Evolutionary conservation across 2,888 invertebrate genomes (phyloP).

Genomic region (Frankliniella fusca): DNA sequence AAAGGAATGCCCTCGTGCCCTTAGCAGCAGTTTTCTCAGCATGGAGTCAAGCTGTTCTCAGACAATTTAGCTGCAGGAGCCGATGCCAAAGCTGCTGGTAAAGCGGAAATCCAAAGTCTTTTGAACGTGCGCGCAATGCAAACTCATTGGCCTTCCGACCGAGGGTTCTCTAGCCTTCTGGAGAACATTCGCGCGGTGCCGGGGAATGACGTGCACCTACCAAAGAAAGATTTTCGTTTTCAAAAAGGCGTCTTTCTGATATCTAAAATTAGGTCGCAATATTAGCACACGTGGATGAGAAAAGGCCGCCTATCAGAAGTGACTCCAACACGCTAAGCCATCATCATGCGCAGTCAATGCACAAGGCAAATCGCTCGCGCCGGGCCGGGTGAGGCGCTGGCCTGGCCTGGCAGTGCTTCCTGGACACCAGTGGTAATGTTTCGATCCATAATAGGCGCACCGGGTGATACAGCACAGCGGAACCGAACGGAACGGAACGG

Average conservation of each 20-base stretch:
- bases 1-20: too few species aligned
- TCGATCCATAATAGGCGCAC: not conserved
- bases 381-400: not conserved
- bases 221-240: not conserved
- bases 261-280: not conserved
- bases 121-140: slow-evolving; percentile 22
- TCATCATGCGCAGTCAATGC: not conserved
- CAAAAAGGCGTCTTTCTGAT: not conserved
- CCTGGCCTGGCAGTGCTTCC: not conserved
- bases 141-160: not conserved
- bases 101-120: not conserved
- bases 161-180: not conserved
- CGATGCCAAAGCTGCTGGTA: too few species aligned
- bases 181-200: not conserved
- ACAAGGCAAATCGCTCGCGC: not conserved
- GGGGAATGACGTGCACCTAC: not conserved
- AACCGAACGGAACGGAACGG: not conserved
- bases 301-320: not conserved
- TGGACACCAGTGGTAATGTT: slow-evolving; percentile 1
- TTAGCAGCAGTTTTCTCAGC: too few species aligned
- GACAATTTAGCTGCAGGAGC: too few species aligned
- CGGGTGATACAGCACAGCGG: not conserved
- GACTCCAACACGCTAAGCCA: not conserved
- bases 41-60: too few species aligned
- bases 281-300: not conserved